A percentile compares a stretch with the other conserved stretches of the same genome.
phyloP scores from a whole-genome alignment of 1,140 invertebrate genomes.

The Trissolcus basalis region DNA sequence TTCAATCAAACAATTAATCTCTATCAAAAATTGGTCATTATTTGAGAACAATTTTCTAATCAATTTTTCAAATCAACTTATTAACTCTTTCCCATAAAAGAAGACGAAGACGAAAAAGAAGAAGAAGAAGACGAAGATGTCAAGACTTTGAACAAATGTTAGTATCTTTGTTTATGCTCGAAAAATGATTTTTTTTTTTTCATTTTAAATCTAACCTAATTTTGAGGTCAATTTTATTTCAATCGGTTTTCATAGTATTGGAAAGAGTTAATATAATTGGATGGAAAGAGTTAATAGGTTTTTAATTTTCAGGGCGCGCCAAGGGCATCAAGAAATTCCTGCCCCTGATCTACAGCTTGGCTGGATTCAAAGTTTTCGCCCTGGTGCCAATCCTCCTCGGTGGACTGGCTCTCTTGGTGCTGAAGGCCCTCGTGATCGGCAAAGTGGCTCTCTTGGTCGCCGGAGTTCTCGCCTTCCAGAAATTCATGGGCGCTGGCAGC shows the following conservation, averaged over 20 bases:
- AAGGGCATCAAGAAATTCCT: slow-evolving; percentile 83
- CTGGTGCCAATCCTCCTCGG: slow-evolving; percentile 82
- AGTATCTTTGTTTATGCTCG: slow-evolving; percentile 5
- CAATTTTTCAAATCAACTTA: slow-evolving; percentile 31
- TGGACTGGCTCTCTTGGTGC: slow-evolving; percentile 82
- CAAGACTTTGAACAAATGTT: slow-evolving; percentile 28
- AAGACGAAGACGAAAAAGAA: too few species aligned
- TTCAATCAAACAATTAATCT: too few species aligned
- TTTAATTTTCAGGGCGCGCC: slow-evolving; percentile 78
- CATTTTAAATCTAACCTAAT: too few species aligned
- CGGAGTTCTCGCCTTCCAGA: slow-evolving; percentile 81
- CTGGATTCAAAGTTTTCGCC: slow-evolving; percentile 82
- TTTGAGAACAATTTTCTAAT: slow-evolving; percentile 9
- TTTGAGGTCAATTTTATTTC: too few species aligned
- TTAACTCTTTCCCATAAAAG: slow-evolving; percentile 41
- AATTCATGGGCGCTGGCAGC: slow-evolving; percentile 78
- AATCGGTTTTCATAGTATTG: slow-evolving; percentile 1
- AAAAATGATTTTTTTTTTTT: neutral
- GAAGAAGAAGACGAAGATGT: slow-evolving; percentile 10
- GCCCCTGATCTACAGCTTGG: slow-evolving; percentile 79
- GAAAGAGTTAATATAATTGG: slow-evolving; percentile 48
- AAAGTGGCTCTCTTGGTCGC: slow-evolving; percentile 85
- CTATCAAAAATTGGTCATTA: slow-evolving; percentile 1
- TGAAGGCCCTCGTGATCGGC: slow-evolving; percentile 84
- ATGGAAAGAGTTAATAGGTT: slow-evolving; percentile 55